Conservation (phyloP, 2,888 invertebrate species). For the Metallyticus violacea region DNA sequence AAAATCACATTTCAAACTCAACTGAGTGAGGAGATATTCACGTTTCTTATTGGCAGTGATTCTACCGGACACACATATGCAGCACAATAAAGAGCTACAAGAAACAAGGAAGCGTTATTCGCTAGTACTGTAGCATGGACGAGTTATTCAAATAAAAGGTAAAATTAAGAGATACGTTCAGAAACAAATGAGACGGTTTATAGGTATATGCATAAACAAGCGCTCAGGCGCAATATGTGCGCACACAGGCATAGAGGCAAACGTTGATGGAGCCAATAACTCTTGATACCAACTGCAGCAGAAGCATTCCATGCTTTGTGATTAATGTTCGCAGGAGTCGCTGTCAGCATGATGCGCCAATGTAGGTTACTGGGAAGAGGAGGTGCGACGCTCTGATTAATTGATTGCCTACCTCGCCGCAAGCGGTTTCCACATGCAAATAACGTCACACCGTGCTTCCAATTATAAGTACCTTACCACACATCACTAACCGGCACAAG, state of each 20-base stretch:
- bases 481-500: not conserved
- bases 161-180: too few relatives aligned
- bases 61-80: too few relatives aligned
- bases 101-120: too few relatives aligned
- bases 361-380: not conserved
- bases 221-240: too few relatives aligned
- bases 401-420: not conserved
- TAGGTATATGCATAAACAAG: too few relatives aligned
- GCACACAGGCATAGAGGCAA: not conserved
- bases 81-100: too few relatives aligned
- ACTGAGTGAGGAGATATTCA: too few relatives aligned
- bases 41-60: too few relatives aligned
- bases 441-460: not conserved
- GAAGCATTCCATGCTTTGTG: not conserved
- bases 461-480: not conserved
- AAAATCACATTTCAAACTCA: too few relatives aligned
- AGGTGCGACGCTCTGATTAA: not conserved
- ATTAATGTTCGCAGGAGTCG: not conserved
- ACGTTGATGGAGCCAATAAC: not conserved
- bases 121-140: too few relatives aligned
- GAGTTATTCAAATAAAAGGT: too few relatives aligned
- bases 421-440: not conserved
- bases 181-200: too few relatives aligned
- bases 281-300: not conserved
- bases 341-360: not conserved